phyloP scores from a whole-genome alignment of 2,888 invertebrate species.

The Lymantria monacha region DNA sequence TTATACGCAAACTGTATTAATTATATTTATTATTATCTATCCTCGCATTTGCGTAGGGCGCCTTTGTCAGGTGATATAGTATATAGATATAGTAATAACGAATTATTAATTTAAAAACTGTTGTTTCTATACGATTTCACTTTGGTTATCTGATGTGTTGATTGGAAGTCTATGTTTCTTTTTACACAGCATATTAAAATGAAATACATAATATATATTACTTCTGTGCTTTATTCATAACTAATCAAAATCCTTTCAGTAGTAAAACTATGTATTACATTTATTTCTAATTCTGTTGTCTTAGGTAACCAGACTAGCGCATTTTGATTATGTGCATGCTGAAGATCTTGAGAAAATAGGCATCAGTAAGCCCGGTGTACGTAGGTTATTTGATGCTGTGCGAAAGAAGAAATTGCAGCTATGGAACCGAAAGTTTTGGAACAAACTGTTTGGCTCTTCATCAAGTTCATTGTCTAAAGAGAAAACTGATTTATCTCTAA shows the following conservation, averaged over 20 bases:
- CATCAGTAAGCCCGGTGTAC: conserved; percentile 95
- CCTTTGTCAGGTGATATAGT: too few species aligned
- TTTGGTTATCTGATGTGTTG: too few species aligned
- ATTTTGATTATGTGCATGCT: conserved; percentile 98
- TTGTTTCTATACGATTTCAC: neutral
- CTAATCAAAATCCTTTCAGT: neutral
- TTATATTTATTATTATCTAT: neutral
- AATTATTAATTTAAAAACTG: too few species aligned
- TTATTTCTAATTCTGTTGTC: neutral
- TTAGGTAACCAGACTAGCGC: conserved; percentile 94
- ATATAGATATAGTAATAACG: too few species aligned
- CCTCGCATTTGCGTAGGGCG: too few species aligned
- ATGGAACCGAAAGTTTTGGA: conserved; percentile 91
- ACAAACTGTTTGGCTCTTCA: conserved; percentile 86
- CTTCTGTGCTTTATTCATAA: too few species aligned
- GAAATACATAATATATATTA: too few species aligned
- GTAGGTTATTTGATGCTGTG: conserved; percentile 94
- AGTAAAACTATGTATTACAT: neutral
- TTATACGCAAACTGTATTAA: neutral
- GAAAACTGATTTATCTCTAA: conserved; percentile 76
- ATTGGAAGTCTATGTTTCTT: too few species aligned
- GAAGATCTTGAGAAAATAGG: conserved; percentile 98
- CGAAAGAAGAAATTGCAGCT: conserved; percentile 92
- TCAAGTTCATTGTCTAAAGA: conserved; percentile 63
- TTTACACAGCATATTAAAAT: too few species aligned